phyloP scores from a whole-genome alignment of 2,797 vertebrate species.

The Spinus pinus region DNA sequence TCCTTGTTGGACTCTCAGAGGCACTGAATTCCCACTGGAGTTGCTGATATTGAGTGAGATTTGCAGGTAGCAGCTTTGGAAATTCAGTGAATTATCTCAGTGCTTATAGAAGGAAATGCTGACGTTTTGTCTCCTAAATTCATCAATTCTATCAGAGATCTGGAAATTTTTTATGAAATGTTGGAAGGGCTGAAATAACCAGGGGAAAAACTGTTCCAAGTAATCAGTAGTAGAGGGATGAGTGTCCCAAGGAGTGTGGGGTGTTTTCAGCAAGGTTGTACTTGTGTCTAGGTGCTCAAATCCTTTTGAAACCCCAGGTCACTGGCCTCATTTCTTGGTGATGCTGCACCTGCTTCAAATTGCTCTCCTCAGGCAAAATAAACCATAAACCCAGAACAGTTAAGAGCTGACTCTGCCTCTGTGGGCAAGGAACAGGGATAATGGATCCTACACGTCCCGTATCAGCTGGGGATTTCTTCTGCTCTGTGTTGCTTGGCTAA shows the following conservation, averaged over 20 bases:
- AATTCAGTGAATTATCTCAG: neutral
- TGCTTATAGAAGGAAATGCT: neutral
- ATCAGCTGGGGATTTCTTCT: neutral
- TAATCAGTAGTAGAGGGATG: neutral
- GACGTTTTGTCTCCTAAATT: neutral
- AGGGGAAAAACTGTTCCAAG: neutral
- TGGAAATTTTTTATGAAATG: neutral
- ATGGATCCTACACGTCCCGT: neutral
- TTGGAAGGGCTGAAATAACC: neutral
- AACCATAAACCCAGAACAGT: neutral
- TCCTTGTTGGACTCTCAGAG: neutral
- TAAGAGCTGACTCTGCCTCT: neutral
- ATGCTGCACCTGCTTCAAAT: neutral
- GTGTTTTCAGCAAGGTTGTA: neutral
- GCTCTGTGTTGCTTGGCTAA: neutral
- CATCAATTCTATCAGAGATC: neutral
- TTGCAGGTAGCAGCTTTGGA: neutral
- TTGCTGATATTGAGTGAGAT: neutral
- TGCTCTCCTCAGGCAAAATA: neutral
- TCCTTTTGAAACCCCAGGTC: neutral
- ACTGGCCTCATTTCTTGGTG: conserved; percentile 2
- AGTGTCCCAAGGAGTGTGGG: fast-evolving
- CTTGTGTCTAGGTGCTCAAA: neutral
- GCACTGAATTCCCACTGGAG: neutral
- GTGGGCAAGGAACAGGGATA: neutral